Percentiles rank a stretch among this genome's conserved stretches.
These are phyloP conservation scores for Solenopsis fugax DNA, from an alignment of 1,140 invertebrate species.

Conservation along the genomic window DNA sequence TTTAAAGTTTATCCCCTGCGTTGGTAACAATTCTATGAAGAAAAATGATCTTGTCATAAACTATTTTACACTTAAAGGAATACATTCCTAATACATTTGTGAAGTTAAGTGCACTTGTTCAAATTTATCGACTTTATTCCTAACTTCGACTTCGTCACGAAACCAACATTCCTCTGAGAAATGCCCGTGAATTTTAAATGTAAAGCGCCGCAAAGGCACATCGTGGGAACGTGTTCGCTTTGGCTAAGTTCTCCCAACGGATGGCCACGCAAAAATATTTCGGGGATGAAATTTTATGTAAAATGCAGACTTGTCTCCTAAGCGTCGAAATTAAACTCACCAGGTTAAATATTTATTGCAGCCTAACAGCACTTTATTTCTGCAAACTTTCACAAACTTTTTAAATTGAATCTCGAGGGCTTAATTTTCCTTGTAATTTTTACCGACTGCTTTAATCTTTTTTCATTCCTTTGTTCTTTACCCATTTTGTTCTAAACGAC, in stretches of 20 bases:
- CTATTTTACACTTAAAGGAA: slow-evolving; percentile 8
- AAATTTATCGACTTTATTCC: slow-evolving; percentile 47
- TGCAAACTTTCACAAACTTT: slow-evolving; percentile 17
- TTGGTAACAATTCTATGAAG: neutral
- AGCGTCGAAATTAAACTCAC: slow-evolving; percentile 41
- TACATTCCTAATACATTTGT: neutral
- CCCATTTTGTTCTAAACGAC: neutral
- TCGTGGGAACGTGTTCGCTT: slow-evolving; percentile 19
- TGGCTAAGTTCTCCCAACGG: slow-evolving; percentile 49
- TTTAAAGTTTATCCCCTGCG: too few relatives aligned
- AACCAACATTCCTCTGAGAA: slow-evolving; percentile 16
- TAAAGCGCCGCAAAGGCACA: slow-evolving; percentile 35
- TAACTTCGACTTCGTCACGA: slow-evolving; percentile 32
- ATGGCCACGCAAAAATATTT: slow-evolving; percentile 47
- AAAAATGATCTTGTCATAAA: neutral
- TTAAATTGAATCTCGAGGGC: slow-evolving; percentile 14
- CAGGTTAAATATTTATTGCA: slow-evolving; percentile 45
- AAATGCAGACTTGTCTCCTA: slow-evolving; percentile 24
- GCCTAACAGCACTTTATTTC: neutral
- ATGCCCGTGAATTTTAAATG: slow-evolving; percentile 54
- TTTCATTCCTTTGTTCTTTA: neutral
- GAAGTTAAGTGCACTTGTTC: slow-evolving; percentile 11
- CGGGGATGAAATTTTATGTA: slow-evolving; percentile 48
- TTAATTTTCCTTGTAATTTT: slow-evolving; percentile 45
- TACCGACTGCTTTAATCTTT: neutral